Percentiles rank a stretch among this genome's conserved stretches.
Conservation (phyloP, 2,888 invertebrate genomes). For the Amblyteles armatorius region DNA sequence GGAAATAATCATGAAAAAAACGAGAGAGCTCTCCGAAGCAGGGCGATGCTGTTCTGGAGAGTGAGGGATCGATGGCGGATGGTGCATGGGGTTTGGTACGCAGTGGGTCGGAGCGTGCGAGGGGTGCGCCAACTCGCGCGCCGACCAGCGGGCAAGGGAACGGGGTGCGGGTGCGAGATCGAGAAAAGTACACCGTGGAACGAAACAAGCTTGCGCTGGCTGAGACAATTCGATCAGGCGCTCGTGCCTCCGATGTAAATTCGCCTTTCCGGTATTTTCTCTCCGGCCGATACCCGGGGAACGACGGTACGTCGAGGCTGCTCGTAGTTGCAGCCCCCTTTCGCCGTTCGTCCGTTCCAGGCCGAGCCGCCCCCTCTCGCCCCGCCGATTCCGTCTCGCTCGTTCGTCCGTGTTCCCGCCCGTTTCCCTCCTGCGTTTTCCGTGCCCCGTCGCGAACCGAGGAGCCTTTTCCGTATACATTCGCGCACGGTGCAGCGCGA, state of each 20-base stretch:
- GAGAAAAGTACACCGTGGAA: constrained; percentile 63
- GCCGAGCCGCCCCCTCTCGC: background rate
- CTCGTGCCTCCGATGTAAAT: constrained; percentile 72
- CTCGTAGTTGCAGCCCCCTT: constrained; percentile 23
- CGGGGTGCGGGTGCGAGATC: constrained; percentile 28
- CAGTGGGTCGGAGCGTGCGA: background rate
- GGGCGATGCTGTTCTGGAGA: constrained; percentile 21
- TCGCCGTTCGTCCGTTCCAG: background rate
- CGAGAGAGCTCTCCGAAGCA: constrained; percentile 19
- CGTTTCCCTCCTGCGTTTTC: constrained; percentile 30
- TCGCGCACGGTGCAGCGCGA: constrained; percentile 5
- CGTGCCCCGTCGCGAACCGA: constrained; percentile 35
- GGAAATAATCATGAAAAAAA: constrained; percentile 64
- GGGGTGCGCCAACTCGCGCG: background rate
- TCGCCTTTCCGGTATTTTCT: constrained; percentile 57
- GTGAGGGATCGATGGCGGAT: constrained; percentile 28
- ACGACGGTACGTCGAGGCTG: background rate
- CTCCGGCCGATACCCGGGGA: constrained; percentile 22
- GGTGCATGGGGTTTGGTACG: background rate
- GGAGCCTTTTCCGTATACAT: constrained; percentile 43
- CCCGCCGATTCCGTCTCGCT: constrained; percentile 7
- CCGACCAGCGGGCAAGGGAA: background rate
- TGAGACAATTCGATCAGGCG: constrained; percentile 69
- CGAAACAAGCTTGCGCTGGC: constrained; percentile 68
- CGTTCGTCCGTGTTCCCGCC: constrained; percentile 14